Base-by-base conservation (phyloP, 2,113 vertebrate species). In the Amblyornis subalaris region DNA sequence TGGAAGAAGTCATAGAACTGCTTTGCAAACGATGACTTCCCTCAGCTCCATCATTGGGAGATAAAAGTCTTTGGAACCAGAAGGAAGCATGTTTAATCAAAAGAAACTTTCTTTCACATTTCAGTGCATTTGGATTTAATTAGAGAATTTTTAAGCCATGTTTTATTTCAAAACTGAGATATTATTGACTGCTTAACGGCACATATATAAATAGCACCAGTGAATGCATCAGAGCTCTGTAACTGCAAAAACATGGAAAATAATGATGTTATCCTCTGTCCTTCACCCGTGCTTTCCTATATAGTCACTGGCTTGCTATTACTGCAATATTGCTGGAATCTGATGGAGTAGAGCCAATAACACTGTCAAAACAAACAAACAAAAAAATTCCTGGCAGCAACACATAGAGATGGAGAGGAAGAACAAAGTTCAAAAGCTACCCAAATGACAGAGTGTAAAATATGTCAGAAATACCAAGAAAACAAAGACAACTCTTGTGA, bases 121-220 rank as follows among this genome's bases (percentile, higher is more conserved):
- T 73, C 66, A 79, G 35, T 62, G 29, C 50, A 66, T 83, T 83
- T 82, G 38, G 51, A 77, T n/a, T 95, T 91, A 76, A 83, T 74
- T 76, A 70, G 10, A 71, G 36, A n/a, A 44, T 62, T 80, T 90
- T 83, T 9, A 69, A 82, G 51, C 18, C 17, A 9, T 51, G n/a
- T 54, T 89, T 90, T 71, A 61, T 82, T 95, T 93, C 66, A 74
- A 89, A 93, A 91, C 22, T 66, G 31, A 93, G 33, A 73, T 78
- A 87, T n/a, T 90, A 87, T 28, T 92, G 84, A 89, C 78, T 88
- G 51, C 35, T 93, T 62, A 85, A 71, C 70, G 47, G 48, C 64
- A 79, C 24, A 35, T 67, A 67, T 55, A 91, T 73, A 91, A 95
- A 85, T 55, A 83, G 85, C 67, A 60, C 19, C 40, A 73, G 22